Conservation (phyloP, 2,113 vertebrate species). For the Lagopus leucura region DNA sequence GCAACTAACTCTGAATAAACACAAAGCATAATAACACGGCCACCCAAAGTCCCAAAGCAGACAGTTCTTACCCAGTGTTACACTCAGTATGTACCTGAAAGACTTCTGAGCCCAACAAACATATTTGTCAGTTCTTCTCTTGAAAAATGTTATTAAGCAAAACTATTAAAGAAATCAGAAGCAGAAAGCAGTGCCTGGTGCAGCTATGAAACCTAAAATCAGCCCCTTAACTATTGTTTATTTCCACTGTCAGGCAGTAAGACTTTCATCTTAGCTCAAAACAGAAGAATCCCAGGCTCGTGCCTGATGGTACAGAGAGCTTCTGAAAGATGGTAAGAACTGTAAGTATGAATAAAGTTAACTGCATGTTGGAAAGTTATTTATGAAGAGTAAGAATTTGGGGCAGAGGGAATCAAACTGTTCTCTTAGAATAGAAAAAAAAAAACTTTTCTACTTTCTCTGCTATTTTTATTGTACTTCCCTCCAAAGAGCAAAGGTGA, state of each 20-base stretch:
- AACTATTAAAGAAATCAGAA: background rate
- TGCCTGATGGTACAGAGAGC: background rate
- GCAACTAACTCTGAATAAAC: background rate
- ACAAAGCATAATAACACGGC: background rate
- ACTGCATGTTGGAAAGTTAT: background rate
- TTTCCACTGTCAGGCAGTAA: background rate
- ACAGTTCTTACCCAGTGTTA: background rate
- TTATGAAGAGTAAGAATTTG: background rate
- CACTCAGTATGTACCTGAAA: background rate
- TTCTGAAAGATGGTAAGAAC: background rate
- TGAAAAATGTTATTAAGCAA: background rate
- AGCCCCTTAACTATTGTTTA: background rate
- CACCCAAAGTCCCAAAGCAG: background rate
- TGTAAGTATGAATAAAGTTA: background rate
- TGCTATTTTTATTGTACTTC: background rate
- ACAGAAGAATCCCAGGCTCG: conserved; percentile 9
- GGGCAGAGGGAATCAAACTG: background rate
- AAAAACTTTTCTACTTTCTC: background rate
- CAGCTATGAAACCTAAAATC: background rate
- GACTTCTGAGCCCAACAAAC: background rate
- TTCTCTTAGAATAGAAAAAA: background rate
- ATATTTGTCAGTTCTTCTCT: background rate
- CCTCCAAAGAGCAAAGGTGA: background rate
- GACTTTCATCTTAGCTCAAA: background rate
- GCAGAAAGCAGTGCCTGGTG: background rate